phyloP scores from a whole-genome alignment of 2,888 invertebrate genomes.

The Ptychoptera albimana region DNA sequence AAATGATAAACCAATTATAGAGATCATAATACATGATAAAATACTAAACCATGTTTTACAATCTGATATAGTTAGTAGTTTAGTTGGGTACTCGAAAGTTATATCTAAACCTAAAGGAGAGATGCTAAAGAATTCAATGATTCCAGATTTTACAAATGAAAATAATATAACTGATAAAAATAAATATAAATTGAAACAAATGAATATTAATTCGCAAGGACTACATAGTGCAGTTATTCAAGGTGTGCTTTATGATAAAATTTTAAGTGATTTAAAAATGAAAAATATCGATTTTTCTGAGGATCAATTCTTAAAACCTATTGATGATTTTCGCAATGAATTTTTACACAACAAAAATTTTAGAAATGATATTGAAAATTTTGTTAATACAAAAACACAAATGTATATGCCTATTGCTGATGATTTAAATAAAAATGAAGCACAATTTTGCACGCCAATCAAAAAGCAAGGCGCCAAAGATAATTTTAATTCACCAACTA shows the following conservation, averaged over 20 bases:
- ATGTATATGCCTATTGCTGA: slow-evolving; percentile 6
- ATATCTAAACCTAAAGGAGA: neutral
- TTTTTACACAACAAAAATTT: slow-evolving; percentile 38
- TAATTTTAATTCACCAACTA: slow-evolving; percentile 23
- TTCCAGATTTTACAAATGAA: no score
- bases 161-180: slow-evolving; percentile 1
- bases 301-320: slow-evolving; percentile 40
- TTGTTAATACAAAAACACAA: slow-evolving; percentile 12
- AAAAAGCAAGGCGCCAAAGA: slow-evolving; percentile 6
- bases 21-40: slow-evolving; percentile 24
- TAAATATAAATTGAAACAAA: slow-evolving; percentile 33
- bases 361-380: slow-evolving; percentile 36
- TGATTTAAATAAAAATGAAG: slow-evolving; percentile 8
- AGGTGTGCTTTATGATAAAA: slow-evolving; percentile 40
- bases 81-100: no score
- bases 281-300: slow-evolving; percentile 36
- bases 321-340: slow-evolving; percentile 40
- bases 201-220: slow-evolving; percentile 38
- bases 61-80: slow-evolving; percentile 20
- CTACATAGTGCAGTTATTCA: slow-evolving; percentile 41
- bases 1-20: neutral
- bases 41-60: slow-evolving; percentile 23
- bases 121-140: no score
- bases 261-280: slow-evolving; percentile 35
- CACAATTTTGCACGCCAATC: slow-evolving; percentile 12